Base-by-base conservation (phyloP, 2,888 invertebrate genomes). In the Volucella inflata region DNA sequence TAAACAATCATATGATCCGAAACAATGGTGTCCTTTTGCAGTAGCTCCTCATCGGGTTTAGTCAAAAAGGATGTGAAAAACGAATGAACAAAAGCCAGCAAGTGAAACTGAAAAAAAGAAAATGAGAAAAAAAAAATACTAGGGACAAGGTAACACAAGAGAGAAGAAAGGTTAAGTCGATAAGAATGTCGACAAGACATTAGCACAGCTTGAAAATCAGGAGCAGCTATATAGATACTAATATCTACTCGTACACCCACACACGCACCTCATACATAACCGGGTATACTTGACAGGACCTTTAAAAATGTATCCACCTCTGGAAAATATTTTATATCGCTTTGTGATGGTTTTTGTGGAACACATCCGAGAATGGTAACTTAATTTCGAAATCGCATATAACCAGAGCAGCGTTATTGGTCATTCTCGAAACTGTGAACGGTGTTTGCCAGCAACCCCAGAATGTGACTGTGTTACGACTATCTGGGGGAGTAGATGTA, bases 381-480 rank as follows among this genome's bases (percentile, higher is more conserved):
- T 79, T 84, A 76, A 84, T 84, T 84, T 65, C 53, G n/a, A 44
- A 79, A 60, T 84, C 75, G 55, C 75, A 84, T 60, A 84, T 70
- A 65, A 38, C 75, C 51, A 30, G 40, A 12, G 14, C 11, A 40
- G 53, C 12, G 53, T 17, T 64, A 16, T 44, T 51, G 48, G 16
- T 57, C 21, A 60, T 44, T 68, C 30, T 6, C 42, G 68, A 78
- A 72, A 78, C 78, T 65, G 57, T 60, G 59, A 62, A 53, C 53
- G 64, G 36, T 38, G 44, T 64, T 40, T 42, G 2, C 46, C 14
- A n/a, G 36, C 68, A 55, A 21, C 40, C 30, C 16, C 12, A 12
- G 53, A 17, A 57, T 65, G 80, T 81, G 30, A 1, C 30, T 30
- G 30, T 30, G 6, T 30, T 30, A 30, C 30, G 30, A 6, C 30